Conservation (phyloP, 2,113 vertebrate genomes). For the Dolichotis patagonum region DNA sequence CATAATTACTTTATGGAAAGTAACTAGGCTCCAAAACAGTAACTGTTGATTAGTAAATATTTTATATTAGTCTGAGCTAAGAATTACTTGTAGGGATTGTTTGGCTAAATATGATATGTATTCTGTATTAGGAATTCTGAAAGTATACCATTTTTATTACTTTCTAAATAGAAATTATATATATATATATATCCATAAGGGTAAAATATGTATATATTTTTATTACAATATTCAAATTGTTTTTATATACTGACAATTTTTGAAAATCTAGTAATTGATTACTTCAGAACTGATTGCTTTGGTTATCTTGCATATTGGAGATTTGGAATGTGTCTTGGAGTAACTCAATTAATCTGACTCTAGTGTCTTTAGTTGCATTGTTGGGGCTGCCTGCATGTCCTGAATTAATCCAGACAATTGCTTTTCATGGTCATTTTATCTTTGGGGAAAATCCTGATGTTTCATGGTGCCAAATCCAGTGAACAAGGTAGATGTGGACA, state of each 20-base stretch:
- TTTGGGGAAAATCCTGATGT: not conserved
- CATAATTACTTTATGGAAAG: slow-evolving; percentile 10
- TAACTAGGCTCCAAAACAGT: not conserved
- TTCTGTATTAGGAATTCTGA: not conserved
- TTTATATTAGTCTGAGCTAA: slow-evolving; percentile 34
- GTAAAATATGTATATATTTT: not conserved
- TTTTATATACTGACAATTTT: slow-evolving; percentile 15
- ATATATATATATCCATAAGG: not conserved
- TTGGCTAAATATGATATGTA: not conserved
- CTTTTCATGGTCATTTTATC: not conserved
- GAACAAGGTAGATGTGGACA: not conserved
- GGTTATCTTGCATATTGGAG: not conserved
- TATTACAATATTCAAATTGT: not conserved
- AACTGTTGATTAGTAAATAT: not conserved
- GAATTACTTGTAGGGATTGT: not conserved
- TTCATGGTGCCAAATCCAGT: not conserved
- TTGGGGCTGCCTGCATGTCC: not conserved
- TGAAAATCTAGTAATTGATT: slow-evolving; percentile 6
- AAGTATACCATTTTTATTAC: not conserved
- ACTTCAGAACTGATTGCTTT: not conserved
- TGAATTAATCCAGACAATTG: not conserved
- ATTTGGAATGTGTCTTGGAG: not conserved
- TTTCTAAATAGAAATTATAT: slow-evolving; percentile 20
- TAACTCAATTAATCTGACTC: not conserved
- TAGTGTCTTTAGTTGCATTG: slow-evolving; percentile 15